Conservation (phyloP, 2,797 vertebrate species). For the Poeciliopsis paucimaculata region DNA sequence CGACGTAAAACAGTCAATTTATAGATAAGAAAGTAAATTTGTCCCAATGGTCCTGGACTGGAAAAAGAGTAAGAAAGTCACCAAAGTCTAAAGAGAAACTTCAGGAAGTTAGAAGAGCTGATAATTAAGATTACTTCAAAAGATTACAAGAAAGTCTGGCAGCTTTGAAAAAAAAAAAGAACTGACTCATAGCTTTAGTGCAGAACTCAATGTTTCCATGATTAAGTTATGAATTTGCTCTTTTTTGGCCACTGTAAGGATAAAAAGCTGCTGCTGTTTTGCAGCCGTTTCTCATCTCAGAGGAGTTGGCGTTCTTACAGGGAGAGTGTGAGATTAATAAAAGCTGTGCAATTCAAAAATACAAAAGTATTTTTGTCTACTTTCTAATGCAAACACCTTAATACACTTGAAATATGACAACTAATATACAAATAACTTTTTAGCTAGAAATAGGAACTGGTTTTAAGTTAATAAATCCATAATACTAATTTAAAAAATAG, state of each 20-base stretch:
- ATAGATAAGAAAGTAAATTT: background rate
- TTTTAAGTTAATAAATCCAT: too few species aligned
- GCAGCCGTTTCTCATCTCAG: background rate
- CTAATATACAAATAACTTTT: too few species aligned
- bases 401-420: too few species aligned
- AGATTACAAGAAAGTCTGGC: background rate
- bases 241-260: background rate
- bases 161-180: background rate
- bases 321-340: constrained; percentile 61
- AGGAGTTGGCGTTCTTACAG: background rate
- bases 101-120: background rate
- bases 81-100: background rate
- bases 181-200: background rate
- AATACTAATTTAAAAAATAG: too few species aligned
- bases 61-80: background rate
- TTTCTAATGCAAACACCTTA: too few species aligned
- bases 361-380: too few species aligned
- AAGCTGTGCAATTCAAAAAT: constrained; percentile 22
- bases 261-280: background rate
- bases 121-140: constrained; percentile 3
- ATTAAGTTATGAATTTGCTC: background rate
- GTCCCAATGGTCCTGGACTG: background rate
- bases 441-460: too few species aligned
- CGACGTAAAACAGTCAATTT: background rate
- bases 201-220: background rate